Evolutionary conservation across 2,797 vertebrate species (phyloP).

Genomic region (Meda fulgida): DNA sequence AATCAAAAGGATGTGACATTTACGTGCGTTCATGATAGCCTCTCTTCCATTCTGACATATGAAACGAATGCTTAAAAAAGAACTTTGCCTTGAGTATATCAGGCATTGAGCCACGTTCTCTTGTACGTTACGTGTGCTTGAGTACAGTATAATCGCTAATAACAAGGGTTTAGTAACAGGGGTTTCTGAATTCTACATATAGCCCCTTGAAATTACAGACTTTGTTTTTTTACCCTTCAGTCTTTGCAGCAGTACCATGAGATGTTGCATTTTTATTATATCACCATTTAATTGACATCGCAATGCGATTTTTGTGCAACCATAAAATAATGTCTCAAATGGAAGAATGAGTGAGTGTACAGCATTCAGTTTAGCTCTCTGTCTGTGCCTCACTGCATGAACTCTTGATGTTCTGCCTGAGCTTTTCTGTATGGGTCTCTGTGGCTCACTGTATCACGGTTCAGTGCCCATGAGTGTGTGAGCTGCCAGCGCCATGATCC

Average conservation of each 20-base stretch:
- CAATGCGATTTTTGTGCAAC: neutral
- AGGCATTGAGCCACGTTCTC: too few relatives aligned
- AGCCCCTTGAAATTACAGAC: neutral
- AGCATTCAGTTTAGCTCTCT: neutral
- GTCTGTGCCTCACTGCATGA: neutral
- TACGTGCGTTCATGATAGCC: too few relatives aligned
- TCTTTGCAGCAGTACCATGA: neutral
- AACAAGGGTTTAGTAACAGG: neutral
- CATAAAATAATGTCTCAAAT: neutral
- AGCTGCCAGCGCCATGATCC: conserved; percentile 28
- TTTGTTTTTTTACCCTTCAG: neutral
- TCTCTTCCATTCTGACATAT: too few relatives aligned
- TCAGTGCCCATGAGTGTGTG: conserved; percentile 44
- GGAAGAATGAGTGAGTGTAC: neutral
- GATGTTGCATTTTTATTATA: neutral
- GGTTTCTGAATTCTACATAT: neutral
- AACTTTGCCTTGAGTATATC: too few relatives aligned
- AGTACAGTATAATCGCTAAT: neutral
- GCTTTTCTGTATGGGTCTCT: conserved; percentile 31
- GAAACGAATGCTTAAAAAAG: too few relatives aligned
- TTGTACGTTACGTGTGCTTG: too few relatives aligned
- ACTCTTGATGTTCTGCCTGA: conserved; percentile 12
- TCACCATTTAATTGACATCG: neutral
- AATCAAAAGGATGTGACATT: too few relatives aligned
- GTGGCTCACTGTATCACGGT: conserved; percentile 13